A percentile compares a stretch with the other conserved stretches of the same genome.
These are phyloP conservation scores for Drosophila ezoana DNA, from an alignment of 2,888 invertebrate genomes.

Conservation along the genomic window DNA sequence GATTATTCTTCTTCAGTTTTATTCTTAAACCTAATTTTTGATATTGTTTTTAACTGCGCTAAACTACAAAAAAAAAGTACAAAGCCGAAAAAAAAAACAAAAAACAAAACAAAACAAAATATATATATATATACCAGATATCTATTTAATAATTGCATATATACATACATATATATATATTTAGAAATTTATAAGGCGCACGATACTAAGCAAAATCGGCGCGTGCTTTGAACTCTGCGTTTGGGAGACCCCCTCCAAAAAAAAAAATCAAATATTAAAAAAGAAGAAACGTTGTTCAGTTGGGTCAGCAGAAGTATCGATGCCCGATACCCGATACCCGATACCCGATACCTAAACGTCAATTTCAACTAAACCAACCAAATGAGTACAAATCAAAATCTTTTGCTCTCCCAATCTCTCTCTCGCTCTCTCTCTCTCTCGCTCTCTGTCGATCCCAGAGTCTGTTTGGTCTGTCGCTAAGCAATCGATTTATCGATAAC, in stretches of 20 bases:
- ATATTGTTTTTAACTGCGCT: slow-evolving; percentile 79
- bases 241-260: slow-evolving; percentile 41
- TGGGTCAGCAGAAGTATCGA: slow-evolving; percentile 3
- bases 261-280: neutral
- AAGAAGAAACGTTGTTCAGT: slow-evolving; percentile 33
- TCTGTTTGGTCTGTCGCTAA: slow-evolving; percentile 14
- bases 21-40: slow-evolving; percentile 70
- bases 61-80: slow-evolving; percentile 58
- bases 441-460: slow-evolving; percentile 5
- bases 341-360: no score
- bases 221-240: slow-evolving; percentile 60
- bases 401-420: neutral
- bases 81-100: slow-evolving; percentile 39
- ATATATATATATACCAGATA: slow-evolving; percentile 28
- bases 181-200: slow-evolving; percentile 49
- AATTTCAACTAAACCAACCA: no score
- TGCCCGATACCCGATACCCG: no score
- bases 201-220: slow-evolving; percentile 59
- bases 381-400: neutral
- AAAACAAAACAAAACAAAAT: neutral
- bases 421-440: slow-evolving; percentile 6
- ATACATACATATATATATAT: slow-evolving; percentile 47
- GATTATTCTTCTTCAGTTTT: slow-evolving; percentile 52
- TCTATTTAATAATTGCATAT: slow-evolving; percentile 47
- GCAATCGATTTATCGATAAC: slow-evolving; percentile 5